These are phyloP conservation scores for Palythoa heliodiscus DNA, from an alignment of 92 coral and sea anemone genomes.

Conservation along the genomic window DNA sequence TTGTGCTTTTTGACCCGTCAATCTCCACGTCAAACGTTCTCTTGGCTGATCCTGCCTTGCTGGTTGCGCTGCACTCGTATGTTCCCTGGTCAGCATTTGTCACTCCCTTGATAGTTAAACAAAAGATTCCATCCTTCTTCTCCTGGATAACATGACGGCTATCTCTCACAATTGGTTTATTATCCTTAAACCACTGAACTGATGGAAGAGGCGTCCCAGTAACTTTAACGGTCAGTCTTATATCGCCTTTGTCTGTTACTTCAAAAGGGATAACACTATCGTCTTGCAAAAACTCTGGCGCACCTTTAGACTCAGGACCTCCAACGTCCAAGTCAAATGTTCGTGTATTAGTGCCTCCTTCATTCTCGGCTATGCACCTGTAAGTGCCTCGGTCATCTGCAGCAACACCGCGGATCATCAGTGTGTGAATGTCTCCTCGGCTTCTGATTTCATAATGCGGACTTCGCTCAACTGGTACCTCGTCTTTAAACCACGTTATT, in stretches of 20 bases:
- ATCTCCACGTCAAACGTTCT: slow-evolving; percentile 80
- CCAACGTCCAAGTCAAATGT: slow-evolving; percentile 60
- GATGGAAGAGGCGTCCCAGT: slow-evolving; percentile 67
- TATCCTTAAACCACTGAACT: slow-evolving; percentile 85
- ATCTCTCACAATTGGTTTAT: slow-evolving; percentile 54
- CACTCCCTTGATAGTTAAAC: slow-evolving; percentile 68
- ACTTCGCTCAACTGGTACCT: slow-evolving; percentile 41
- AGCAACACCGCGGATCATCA: slow-evolving; percentile 74
- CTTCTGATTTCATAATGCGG: slow-evolving; percentile 44
- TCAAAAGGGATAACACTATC: slow-evolving; percentile 65
- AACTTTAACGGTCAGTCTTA: slow-evolving; percentile 64
- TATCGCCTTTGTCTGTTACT: slow-evolving; percentile 67
- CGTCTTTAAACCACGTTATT: slow-evolving; percentile 56
- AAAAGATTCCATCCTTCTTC: slow-evolving; percentile 59
- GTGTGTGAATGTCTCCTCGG: slow-evolving; percentile 64
- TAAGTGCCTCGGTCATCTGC: slow-evolving; percentile 73
- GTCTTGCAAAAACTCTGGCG: slow-evolving; percentile 70
- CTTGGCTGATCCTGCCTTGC: slow-evolving; percentile 57
- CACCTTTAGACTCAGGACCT: slow-evolving; percentile 31
- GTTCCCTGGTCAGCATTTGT: slow-evolving; percentile 70
- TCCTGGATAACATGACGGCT: slow-evolving; percentile 30
- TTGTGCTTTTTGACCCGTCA: slow-evolving; percentile 44
- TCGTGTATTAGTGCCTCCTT: slow-evolving; percentile 51
- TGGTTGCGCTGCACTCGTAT: slow-evolving; percentile 49
- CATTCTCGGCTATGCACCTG: slow-evolving; percentile 57